These are phyloP conservation scores for Hydra vulgaris DNA, from an alignment of 30 jellyfish, hydroid and myxozoan species.

Conservation along the genomic window DNA sequence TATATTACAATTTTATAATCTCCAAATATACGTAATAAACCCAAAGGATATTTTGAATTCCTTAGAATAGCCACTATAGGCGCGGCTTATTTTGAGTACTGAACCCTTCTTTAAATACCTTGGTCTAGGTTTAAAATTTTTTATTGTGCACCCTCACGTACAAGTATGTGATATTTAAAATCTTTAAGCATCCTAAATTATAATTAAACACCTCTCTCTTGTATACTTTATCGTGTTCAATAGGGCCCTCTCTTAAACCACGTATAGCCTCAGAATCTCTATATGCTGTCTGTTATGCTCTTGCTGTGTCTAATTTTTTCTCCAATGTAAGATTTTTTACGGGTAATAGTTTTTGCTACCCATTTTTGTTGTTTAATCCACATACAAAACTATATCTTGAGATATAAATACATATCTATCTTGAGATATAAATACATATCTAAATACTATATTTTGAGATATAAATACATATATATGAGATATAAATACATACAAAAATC, in stretches of 20 bases:
- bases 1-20: constrained; percentile 40
- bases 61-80: constrained; percentile 32
- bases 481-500: too few relatives aligned
- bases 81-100: constrained; percentile 30
- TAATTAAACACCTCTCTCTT: too few relatives aligned
- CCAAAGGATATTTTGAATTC: not conserved
- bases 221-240: not conserved
- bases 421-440: too few relatives aligned
- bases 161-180: too few relatives aligned
- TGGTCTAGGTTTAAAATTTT: not conserved
- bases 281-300: not conserved
- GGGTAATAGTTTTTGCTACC: not conserved
- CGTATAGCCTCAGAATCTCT: not conserved
- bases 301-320: not conserved
- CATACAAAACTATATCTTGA: not conserved
- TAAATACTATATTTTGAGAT: too few relatives aligned
- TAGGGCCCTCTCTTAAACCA: not conserved
- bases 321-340: not conserved
- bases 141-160: too few relatives aligned
- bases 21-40: constrained; percentile 38
- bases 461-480: too few relatives aligned
- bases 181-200: too few relatives aligned
- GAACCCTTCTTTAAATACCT: constrained; percentile 10
- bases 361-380: not conserved
- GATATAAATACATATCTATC: too few relatives aligned